These are phyloP conservation scores for Megalops cyprinoides DNA, from an alignment of 2,797 vertebrate species.

Conservation along the genomic window DNA sequence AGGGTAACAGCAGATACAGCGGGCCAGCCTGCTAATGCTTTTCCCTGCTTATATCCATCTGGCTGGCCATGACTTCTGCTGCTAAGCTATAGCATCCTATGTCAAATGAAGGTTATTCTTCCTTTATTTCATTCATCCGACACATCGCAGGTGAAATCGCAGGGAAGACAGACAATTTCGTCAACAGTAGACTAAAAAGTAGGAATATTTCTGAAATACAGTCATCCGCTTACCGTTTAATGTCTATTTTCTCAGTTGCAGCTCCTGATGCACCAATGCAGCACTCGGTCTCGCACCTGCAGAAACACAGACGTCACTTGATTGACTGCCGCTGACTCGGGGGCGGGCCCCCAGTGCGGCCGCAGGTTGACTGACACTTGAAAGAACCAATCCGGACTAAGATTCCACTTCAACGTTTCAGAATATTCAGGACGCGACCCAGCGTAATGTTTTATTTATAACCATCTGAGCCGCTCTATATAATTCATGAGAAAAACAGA, in stretches of 20 bases:
- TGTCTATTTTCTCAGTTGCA: neutral
- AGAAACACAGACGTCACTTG: constrained; percentile 1
- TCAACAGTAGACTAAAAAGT: neutral
- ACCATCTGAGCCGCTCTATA: neutral
- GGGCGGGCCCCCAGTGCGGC: neutral
- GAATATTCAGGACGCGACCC: neutral
- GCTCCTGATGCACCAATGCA: constrained; percentile 13
- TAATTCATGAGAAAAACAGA: constrained; percentile 12
- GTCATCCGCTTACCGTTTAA: neutral
- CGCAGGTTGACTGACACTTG: neutral
- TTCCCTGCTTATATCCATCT: neutral
- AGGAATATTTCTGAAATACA: neutral
- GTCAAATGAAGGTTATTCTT: constrained; percentile 22
- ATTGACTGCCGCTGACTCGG: neutral
- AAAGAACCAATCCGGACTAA: neutral
- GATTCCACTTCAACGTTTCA: neutral
- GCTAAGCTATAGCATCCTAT: constrained; percentile 11
- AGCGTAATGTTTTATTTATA: neutral
- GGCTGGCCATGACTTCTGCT: constrained; percentile 7
- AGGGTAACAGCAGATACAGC: neutral
- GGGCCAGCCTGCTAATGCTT: neutral
- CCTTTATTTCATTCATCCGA: neutral
- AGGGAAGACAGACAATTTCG: neutral
- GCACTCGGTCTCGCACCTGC: constrained; percentile 12
- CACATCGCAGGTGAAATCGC: neutral